These are phyloP conservation scores for Tenualosa ilisha DNA, from an alignment of 2,797 vertebrate species.

Conservation along the genomic window DNA sequence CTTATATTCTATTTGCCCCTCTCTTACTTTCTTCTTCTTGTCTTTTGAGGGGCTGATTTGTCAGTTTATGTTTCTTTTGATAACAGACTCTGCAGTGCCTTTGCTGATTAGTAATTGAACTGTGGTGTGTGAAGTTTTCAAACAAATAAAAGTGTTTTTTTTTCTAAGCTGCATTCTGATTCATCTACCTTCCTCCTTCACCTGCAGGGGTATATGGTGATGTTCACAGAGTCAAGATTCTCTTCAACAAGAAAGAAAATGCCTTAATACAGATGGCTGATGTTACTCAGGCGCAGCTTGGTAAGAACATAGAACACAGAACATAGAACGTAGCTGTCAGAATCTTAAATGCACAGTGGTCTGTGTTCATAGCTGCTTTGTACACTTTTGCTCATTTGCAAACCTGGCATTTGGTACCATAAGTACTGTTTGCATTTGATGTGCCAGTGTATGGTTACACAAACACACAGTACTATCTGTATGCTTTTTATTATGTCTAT, in stretches of 20 bases:
- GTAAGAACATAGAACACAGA: slow-evolving; percentile 65
- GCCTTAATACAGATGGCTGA: slow-evolving; percentile 94
- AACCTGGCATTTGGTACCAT: no score
- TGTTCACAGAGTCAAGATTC: slow-evolving; percentile 91
- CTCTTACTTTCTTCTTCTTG: not conserved
- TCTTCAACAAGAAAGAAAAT: slow-evolving; percentile 90
- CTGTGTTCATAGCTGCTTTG: no score
- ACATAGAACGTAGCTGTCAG: no score
- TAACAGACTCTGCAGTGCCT: not conserved
- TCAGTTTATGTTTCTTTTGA: not conserved
- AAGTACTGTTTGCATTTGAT: no score
- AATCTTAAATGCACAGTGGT: no score
- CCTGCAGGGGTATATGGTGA: slow-evolving; percentile 87
- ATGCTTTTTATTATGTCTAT: no score
- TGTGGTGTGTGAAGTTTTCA: no score
- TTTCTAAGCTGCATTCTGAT: not conserved
- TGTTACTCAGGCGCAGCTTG: slow-evolving; percentile 85
- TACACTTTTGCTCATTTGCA: no score
- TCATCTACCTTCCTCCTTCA: slow-evolving; percentile 24
- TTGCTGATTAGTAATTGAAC: no score
- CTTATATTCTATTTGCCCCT: not conserved
- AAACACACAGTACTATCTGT: no score
- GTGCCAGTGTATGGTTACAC: no score
- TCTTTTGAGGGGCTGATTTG: not conserved
- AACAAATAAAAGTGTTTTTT: no score